A percentile compares a stretch with the other conserved stretches of the same genome.
These are phyloP conservation scores for Eupithecia vulgata DNA, from an alignment of 2,888 invertebrate genomes.

Conservation along the genomic window DNA sequence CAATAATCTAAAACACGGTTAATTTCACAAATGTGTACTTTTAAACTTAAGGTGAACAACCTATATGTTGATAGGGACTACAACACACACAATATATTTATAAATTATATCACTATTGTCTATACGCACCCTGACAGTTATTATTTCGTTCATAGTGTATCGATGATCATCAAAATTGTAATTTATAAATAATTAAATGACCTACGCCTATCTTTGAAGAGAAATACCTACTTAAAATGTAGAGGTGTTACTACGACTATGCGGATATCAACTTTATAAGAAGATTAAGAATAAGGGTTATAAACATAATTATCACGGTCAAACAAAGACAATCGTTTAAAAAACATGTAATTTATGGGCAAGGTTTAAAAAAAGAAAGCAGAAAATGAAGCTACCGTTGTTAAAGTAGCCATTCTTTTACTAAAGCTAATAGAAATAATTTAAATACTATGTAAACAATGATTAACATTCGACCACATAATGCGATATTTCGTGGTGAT, in stretches of 20 bases:
- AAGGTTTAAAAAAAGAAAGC: neutral
- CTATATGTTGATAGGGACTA: slow-evolving; percentile 10
- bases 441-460: slow-evolving; percentile 19
- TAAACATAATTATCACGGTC: neutral
- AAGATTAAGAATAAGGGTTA: neutral
- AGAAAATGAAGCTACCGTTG: neutral
- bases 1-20: neutral
- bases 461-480: neutral
- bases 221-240: neutral
- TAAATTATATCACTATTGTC: slow-evolving; percentile 18
- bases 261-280: neutral
- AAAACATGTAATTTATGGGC: neutral
- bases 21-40: slow-evolving; percentile 23
- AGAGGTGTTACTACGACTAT: neutral
- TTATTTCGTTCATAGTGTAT: neutral
- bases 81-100: slow-evolving; percentile 23
- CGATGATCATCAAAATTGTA: neutral
- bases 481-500: neutral
- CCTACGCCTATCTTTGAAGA: neutral
- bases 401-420: neutral
- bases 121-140: slow-evolving; percentile 16
- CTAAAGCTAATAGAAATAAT: slow-evolving; percentile 61
- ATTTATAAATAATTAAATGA: neutral
- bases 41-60: slow-evolving; percentile 25
- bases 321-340: neutral